These are phyloP conservation scores for Lophotriccus pileatus DNA, from an alignment of 2,797 vertebrate species.

Conservation along the genomic window DNA sequence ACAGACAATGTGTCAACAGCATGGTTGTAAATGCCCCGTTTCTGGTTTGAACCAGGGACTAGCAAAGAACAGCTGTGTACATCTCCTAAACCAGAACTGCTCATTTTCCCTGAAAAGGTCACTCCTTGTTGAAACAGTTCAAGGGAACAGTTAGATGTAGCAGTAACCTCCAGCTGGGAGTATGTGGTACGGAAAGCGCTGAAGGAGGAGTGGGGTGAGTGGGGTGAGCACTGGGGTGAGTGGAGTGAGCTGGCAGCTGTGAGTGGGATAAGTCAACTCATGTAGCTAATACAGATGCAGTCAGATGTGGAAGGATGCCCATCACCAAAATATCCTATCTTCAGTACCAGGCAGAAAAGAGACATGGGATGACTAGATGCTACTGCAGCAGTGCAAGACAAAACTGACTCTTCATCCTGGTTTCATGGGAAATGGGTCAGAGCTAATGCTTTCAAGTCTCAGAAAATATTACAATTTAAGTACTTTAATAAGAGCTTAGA, in stretches of 20 bases:
- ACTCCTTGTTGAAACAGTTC: not conserved
- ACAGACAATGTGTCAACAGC: not conserved
- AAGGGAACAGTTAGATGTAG: not conserved
- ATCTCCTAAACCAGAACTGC: not conserved
- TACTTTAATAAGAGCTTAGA: not conserved
- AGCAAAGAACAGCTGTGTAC: not conserved
- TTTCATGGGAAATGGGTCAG: not conserved
- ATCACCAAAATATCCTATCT: not conserved
- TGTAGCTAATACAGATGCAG: not conserved
- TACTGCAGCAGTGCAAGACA: not conserved
- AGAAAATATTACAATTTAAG: not conserved
- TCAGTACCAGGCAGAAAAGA: not conserved
- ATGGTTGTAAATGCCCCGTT: not conserved
- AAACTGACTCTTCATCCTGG: not conserved
- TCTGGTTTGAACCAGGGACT: not conserved
- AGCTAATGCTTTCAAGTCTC: not conserved
- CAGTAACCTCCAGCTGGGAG: not conserved
- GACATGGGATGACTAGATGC: not conserved
- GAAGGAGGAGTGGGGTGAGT: not conserved
- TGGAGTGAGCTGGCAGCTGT: not conserved
- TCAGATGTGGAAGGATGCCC: not conserved
- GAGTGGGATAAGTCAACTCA: not conserved
- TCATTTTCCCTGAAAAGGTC: not conserved
- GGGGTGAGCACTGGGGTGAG: not conserved
- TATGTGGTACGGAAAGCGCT: not conserved